Conservation (phyloP, 2,888 invertebrate species). For the Oscheius sp. region DNA sequence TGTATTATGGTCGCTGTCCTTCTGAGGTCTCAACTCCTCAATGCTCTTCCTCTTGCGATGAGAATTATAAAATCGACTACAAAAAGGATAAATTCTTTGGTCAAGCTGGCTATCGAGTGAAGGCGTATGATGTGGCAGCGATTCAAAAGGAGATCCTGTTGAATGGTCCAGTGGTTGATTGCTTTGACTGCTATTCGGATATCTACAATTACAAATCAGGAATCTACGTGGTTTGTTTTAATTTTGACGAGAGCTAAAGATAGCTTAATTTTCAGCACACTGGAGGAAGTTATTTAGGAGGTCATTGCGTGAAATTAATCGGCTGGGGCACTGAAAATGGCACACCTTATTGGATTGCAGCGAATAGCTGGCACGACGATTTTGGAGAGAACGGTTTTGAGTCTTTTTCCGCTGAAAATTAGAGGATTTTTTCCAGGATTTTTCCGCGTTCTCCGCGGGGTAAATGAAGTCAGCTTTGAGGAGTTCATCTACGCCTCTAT, state of each 20-base stretch:
- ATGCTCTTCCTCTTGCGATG: slow-evolving; percentile 78
- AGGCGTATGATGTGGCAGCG: background rate
- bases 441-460: slow-evolving; percentile 35
- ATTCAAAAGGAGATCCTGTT: slow-evolving; percentile 1
- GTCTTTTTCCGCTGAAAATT: too few relatives aligned
- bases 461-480: slow-evolving; percentile 42
- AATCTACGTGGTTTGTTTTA: slow-evolving; percentile 7
- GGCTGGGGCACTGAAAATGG: slow-evolving; percentile 14
- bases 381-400: slow-evolving; percentile 12
- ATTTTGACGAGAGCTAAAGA: too few relatives aligned
- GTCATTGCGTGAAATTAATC: slow-evolving; percentile 9
- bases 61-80: slow-evolving; percentile 79
- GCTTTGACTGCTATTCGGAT: slow-evolving; percentile 16
- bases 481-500: slow-evolving; percentile 10
- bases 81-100: slow-evolving; percentile 82
- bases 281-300: slow-evolving; percentile 4
- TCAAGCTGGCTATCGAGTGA: background rate
- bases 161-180: slow-evolving; percentile 6
- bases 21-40: slow-evolving; percentile 78
- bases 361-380: slow-evolving; percentile 8
- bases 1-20: slow-evolving; percentile 72
- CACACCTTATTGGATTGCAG: slow-evolving; percentile 9
- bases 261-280: slow-evolving; percentile 12
- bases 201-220: background rate
- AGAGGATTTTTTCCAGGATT: slow-evolving; percentile 29